Conservation (phyloP, 2,888 invertebrate genomes). For the Acrocyrtus sp. region DNA sequence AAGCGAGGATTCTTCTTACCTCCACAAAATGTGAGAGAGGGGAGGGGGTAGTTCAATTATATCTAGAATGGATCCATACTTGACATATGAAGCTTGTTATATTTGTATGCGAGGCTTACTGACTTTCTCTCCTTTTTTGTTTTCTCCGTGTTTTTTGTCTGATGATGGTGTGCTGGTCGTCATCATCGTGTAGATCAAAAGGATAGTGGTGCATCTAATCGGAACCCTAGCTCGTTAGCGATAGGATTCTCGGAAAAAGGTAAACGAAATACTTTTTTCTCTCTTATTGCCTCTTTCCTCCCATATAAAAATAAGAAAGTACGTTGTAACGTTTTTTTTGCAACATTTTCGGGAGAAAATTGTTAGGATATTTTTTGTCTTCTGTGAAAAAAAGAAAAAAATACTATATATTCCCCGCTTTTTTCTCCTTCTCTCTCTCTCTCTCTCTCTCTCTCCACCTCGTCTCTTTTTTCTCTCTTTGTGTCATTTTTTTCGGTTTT, state of each 20-base stretch:
- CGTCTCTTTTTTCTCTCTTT: slow-evolving; percentile 15
- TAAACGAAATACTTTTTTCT: slow-evolving; percentile 64
- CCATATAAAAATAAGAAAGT: slow-evolving; percentile 1
- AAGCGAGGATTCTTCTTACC: too few species aligned
- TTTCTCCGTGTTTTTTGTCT: background rate
- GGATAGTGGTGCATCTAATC: slow-evolving; percentile 72
- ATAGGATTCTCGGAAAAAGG: slow-evolving; percentile 73
- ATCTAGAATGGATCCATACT: background rate
- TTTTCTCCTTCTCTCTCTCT: slow-evolving; percentile 5
- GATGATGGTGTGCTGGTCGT: slow-evolving; percentile 13
- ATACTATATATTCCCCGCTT: background rate
- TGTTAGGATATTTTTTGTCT: too few species aligned
- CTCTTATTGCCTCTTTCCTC: slow-evolving; percentile 17
- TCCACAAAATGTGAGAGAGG: too few species aligned
- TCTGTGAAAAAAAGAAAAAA: too few species aligned
- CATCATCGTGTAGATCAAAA: slow-evolving; percentile 63
- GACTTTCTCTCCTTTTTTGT: slow-evolving; percentile 6
- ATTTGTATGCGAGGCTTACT: background rate
- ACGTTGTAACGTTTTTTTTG: background rate
- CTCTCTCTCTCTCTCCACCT: slow-evolving; percentile 4
- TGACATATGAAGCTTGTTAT: background rate
- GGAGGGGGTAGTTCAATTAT: background rate
- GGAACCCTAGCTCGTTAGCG: slow-evolving; percentile 73
- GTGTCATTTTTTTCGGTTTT: slow-evolving; percentile 21
- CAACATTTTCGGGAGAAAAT: background rate